Conservation (phyloP, 2,797 vertebrate species). For the Myiotriccus ornatus region DNA sequence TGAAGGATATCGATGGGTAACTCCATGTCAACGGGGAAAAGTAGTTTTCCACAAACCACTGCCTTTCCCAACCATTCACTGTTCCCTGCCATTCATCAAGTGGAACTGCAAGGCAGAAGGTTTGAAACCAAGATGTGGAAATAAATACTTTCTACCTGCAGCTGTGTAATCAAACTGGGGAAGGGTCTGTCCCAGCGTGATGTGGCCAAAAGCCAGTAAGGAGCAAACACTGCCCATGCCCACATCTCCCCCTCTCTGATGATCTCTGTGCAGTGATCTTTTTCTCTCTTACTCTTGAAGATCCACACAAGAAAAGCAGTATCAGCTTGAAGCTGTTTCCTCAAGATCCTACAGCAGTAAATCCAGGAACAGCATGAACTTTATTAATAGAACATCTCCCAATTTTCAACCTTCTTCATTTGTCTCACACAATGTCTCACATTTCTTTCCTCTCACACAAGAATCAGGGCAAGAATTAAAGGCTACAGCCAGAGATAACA, state of each 20-base stretch:
- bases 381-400: not conserved
- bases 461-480: not conserved
- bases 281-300: not conserved
- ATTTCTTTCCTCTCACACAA: not conserved
- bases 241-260: not conserved
- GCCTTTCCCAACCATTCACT: not conserved
- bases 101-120: not conserved
- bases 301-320: not conserved
- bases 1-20: not conserved
- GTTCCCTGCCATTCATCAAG: not conserved
- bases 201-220: not conserved
- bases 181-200: not conserved
- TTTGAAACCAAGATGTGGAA: not conserved
- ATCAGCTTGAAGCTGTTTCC: not conserved
- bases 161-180: not conserved
- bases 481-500: not conserved
- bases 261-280: not conserved
- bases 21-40: not conserved
- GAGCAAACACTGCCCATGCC: accelerated
- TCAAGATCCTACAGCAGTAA: not conserved
- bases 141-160: not conserved
- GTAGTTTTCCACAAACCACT: not conserved
- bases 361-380: not conserved
- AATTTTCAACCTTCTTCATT: not conserved
- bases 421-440: accelerated